Conservation (phyloP, 2,797 vertebrate genomes). For the Apogon hyalosoma region DNA sequence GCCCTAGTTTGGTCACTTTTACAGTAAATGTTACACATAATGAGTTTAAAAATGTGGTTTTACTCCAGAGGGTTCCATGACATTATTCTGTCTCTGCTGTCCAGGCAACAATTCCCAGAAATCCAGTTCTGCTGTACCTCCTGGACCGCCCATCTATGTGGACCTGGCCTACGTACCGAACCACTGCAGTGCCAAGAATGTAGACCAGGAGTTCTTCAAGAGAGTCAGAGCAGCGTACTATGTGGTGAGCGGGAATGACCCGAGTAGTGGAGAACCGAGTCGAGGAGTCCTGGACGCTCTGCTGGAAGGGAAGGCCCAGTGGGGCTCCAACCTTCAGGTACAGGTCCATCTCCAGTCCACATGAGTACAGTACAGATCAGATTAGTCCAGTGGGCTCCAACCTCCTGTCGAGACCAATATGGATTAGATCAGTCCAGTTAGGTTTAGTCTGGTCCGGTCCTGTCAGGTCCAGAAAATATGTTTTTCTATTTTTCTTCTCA, state of each 20-base stretch:
- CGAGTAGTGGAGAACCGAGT: conserved; percentile 93
- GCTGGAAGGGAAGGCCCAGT: conserved; percentile 96
- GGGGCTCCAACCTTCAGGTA: conserved; percentile 98
- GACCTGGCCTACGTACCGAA: conserved; percentile 99
- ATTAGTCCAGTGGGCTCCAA: no score
- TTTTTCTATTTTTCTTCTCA: no score
- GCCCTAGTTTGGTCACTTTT: no score
- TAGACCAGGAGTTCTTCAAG: conserved; percentile 98
- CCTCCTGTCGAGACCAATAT: no score
- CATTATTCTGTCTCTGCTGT: conserved; percentile 16
- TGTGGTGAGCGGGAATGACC: conserved; percentile 96
- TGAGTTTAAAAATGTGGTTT: no score
- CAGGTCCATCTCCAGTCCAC: background rate
- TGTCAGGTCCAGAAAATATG: no score
- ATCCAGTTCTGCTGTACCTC: conserved; percentile 77
- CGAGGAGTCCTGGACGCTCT: conserved; percentile 94
- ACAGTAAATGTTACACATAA: no score
- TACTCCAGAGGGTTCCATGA: background rate
- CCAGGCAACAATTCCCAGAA: conserved; percentile 85
- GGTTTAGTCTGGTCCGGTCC: no score
- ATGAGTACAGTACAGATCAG: background rate
- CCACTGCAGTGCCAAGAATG: conserved; percentile 98
- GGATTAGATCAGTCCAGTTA: no score
- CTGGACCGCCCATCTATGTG: conserved; percentile 92
- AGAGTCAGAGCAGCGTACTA: conserved; percentile 94